Base-by-base conservation (phyloP, 2,888 invertebrate species). In the Copidosoma aretas region DNA sequence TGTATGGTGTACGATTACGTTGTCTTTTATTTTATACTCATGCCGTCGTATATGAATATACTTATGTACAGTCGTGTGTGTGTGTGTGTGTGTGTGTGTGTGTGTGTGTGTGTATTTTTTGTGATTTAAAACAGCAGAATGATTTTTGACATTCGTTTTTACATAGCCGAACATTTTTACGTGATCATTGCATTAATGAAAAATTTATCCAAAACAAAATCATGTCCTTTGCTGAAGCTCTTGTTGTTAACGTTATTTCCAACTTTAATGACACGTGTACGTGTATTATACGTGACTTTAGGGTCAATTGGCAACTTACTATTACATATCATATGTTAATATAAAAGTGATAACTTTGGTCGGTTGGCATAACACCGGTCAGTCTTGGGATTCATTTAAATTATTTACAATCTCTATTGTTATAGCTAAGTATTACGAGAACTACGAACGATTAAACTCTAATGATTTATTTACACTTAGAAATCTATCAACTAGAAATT, bases 331-430 rank as follows among this genome's bases (percentile, higher is more conserved):
- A 63, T 54, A 64, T 41, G 64, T 62, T 19, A 60, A 64, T 60
- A 59, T 63, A 68, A 69, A 64, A 61, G 66, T 19, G 25, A 59
- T 75, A 32, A 82, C 82, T 82, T 82, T 82, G 82, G 82, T 82
- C 82, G 79, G 78, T 80, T 81, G 81, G 81, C 79, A 81, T 77
- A 77, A 80, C 82, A 80, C 81, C 80, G 80, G 80, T 82, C 82
- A 82, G 82, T 82, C 82, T 82, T 82, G 78, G 79, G 75, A 77
- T 81, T 79, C 78, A 80, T 75, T 72, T 79, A 77, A 76, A 75
- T 75, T 60, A 75, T 76, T 59, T 76, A 75, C 76, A 77, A 39
- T 53, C 52, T 43, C 66, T 62, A 60, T 24, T 66, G 57, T 15
- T n/a, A 59, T 67, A 71, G 32, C 71, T 49, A 46, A 64, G 59